phyloP scores from a whole-genome alignment of 2,888 invertebrate genomes.

The Pharmacophagus antenor region DNA sequence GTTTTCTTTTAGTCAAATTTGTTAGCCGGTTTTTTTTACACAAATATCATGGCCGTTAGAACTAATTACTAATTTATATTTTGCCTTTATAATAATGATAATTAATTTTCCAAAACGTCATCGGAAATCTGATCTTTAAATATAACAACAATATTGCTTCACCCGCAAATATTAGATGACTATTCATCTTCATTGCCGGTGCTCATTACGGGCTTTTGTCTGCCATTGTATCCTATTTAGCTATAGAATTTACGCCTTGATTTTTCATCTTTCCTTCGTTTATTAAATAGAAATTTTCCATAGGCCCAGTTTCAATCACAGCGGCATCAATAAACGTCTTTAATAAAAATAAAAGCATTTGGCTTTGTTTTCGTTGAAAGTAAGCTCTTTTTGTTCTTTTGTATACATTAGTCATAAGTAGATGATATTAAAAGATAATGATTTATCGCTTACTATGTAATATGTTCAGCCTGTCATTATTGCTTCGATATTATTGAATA shows the following conservation, averaged over 20 bases:
- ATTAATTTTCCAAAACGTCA: too few relatives aligned
- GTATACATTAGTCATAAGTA: not conserved
- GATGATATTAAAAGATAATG: not conserved
- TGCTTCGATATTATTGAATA: constrained; percentile 8
- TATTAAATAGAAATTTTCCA: constrained; percentile 19
- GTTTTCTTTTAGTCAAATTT: too few relatives aligned
- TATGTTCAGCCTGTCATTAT: not conserved
- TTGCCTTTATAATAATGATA: not conserved
- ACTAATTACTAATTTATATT: too few relatives aligned
- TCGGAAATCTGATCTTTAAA: too few relatives aligned
- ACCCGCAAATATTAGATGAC: constrained; percentile 16
- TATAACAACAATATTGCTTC: not conserved
- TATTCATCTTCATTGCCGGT: constrained; percentile 28
- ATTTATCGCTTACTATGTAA: not conserved
- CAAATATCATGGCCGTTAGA: too few relatives aligned
- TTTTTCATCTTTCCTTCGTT: constrained; percentile 25
- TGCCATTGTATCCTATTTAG: constrained; percentile 24
- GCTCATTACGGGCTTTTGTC: constrained; percentile 26
- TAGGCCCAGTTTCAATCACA: not conserved
- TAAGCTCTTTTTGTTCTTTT: not conserved
- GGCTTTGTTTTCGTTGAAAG: not conserved
- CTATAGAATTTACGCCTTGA: constrained; percentile 21
- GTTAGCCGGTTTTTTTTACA: too few relatives aligned
- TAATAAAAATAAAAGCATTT: constrained; percentile 8
- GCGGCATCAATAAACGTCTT: constrained; percentile 25